Percentiles rank a stretch among this genome's conserved stretches.
phyloP scores from a whole-genome alignment of 2,888 invertebrate species.

The Dysmachus trigonus region DNA sequence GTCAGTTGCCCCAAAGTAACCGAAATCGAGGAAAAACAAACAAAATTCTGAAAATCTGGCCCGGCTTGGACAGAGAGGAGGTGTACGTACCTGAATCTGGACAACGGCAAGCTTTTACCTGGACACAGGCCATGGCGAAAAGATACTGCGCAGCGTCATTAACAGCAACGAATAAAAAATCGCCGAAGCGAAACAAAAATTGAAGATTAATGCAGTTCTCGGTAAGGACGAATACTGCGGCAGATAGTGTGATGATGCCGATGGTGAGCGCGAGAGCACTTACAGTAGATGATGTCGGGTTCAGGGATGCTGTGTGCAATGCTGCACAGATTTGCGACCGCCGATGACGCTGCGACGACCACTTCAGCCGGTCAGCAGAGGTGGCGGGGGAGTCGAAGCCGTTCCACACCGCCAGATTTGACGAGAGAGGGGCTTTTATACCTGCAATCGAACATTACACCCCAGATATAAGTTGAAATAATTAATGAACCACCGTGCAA shows the following conservation, averaged over 20 bases:
- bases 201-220: constrained; percentile 45
- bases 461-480: constrained; percentile 43
- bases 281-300: constrained; percentile 8
- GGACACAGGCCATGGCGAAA: constrained; percentile 21
- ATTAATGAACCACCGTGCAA: constrained; percentile 44
- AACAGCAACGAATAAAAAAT: constrained; percentile 39
- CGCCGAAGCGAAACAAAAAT: constrained; percentile 36
- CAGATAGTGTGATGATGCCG: constrained; percentile 25
- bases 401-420: background rate
- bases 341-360: constrained; percentile 11
- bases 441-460: constrained; percentile 44
- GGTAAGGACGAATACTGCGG: constrained; percentile 33
- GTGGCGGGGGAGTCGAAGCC: constrained; percentile 5
- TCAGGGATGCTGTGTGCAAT: constrained; percentile 4
- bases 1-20: constrained; percentile 51
- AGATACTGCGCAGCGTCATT: constrained; percentile 41
- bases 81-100: constrained; percentile 40
- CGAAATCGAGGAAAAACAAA: constrained; percentile 49
- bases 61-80: constrained; percentile 44
- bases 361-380: background rate
- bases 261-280: constrained; percentile 20
- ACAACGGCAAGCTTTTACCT: constrained; percentile 40
- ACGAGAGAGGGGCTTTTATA: constrained; percentile 18
- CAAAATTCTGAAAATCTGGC: constrained; percentile 1
- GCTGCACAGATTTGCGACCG: background rate